A percentile compares a stretch with the other conserved stretches of the same genome.
phyloP scores from a whole-genome alignment of 2,113 vertebrate species.

The Amblyornis subalaris region DNA sequence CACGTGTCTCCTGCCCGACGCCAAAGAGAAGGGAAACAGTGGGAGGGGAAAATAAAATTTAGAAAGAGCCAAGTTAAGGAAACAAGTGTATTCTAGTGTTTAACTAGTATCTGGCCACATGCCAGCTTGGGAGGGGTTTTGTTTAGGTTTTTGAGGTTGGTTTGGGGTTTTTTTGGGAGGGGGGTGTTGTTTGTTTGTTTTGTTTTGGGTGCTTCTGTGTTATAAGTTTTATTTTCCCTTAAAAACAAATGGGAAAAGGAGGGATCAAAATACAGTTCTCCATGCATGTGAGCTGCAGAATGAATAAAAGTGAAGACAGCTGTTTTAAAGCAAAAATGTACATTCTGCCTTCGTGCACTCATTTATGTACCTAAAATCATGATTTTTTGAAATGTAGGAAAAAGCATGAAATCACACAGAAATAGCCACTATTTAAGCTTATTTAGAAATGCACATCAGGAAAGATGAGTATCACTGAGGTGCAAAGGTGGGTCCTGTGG shows the following conservation, averaged over 20 bases:
- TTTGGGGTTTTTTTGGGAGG: neutral
- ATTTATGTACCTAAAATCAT: neutral
- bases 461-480: neutral
- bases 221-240: neutral
- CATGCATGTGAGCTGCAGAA: neutral
- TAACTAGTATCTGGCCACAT: neutral
- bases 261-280: neutral
- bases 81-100: neutral
- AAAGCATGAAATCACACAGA: neutral
- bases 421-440: constrained; percentile 1
- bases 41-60: neutral
- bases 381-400: neutral
- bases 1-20: neutral
- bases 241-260: neutral
- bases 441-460: neutral
- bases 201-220: neutral
- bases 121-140: neutral
- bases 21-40: neutral
- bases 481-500: neutral
- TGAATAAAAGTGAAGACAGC: neutral
- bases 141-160: neutral
- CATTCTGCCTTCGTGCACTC: neutral
- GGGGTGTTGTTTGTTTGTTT: neutral
- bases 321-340: neutral
- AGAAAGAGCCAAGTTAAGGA: neutral